Evolutionary conservation across 2,888 invertebrate species (phyloP), one percentile per base, ranked within the genome.

Genomic region (Blastobasis adustella): DNA sequence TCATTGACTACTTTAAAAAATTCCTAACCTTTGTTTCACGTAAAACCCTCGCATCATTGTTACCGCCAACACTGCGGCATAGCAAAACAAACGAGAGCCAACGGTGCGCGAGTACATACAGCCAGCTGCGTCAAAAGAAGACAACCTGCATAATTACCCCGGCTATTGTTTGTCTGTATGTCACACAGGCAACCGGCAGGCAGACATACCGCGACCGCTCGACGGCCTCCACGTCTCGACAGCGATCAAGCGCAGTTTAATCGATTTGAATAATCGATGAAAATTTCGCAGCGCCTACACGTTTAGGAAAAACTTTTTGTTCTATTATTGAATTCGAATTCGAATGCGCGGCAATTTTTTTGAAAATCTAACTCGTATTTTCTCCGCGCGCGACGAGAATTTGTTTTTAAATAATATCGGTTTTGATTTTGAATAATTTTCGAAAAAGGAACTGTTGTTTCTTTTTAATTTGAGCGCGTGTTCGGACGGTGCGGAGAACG

Each of bases 191-290:
- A 44, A 79, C 67, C 59, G 63, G 53, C 64, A 23, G 23, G 60
- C 84, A 87, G 75, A 85, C 71, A 73, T 64, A 65, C 65, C 71
- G 75, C 80, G 79, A 65, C 76, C 76, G 76, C 61, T 78, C 78
- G 52, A 60, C 71, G 66, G 61, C 59, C 54, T 71, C 61, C 77
- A 84, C 87, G 86, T 23, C 23, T 23, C 77, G 54, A 59, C 51
- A 63, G 65, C 71, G 66, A 72, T 71, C 69, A 64, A 23, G 23
- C 23, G 23, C 23, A 23, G 23, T 38, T 46, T 5, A 10, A 45
- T 45, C 45, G 45, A 45, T 45, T 37, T 37, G 37, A 45, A 45
- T 7, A 5, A 10, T 10, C 6, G 10, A 7, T 44, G n/a, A 37
- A 7, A 45, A 46, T 9, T 37, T 46, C 37, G 46, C 36, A 37